Conservation (phyloP, 2,113 vertebrate species). For the Amazona vittata region DNA sequence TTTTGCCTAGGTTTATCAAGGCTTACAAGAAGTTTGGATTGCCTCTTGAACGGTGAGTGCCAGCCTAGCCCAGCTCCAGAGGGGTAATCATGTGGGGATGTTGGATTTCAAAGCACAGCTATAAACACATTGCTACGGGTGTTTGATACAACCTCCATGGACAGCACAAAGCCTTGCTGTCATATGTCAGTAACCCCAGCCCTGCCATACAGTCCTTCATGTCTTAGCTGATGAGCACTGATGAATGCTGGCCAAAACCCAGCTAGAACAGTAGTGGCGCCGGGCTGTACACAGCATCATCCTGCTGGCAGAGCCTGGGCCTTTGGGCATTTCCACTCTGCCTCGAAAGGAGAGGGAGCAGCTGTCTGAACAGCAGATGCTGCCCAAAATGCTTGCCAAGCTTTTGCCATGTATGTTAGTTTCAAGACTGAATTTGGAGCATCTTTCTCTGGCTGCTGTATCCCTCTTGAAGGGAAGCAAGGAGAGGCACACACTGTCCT, state of each 20-base stretch:
- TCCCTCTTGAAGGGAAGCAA: neutral
- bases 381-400: neutral
- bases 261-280: neutral
- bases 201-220: neutral
- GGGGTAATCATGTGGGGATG: fast-evolving
- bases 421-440: neutral
- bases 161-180: neutral
- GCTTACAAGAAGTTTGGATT: slow-evolving; percentile 98
- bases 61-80: neutral
- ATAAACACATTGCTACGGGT: neutral
- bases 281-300: neutral
- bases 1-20: slow-evolving; percentile 91
- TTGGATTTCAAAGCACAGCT: neutral
- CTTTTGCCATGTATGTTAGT: neutral
- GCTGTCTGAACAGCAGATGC: neutral
- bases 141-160: neutral
- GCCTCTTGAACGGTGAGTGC: slow-evolving; percentile 91
- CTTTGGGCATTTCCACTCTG: neutral
- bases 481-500: fast-evolving
- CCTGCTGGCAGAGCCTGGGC: neutral
- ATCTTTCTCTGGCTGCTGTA: neutral
- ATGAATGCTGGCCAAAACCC: neutral
- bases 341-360: neutral
- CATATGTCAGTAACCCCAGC: neutral
- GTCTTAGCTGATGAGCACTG: neutral